Evolutionary conservation across 2,888 invertebrate genomes (phyloP).

Genomic region (Nephrotoma guestfalica): DNA sequence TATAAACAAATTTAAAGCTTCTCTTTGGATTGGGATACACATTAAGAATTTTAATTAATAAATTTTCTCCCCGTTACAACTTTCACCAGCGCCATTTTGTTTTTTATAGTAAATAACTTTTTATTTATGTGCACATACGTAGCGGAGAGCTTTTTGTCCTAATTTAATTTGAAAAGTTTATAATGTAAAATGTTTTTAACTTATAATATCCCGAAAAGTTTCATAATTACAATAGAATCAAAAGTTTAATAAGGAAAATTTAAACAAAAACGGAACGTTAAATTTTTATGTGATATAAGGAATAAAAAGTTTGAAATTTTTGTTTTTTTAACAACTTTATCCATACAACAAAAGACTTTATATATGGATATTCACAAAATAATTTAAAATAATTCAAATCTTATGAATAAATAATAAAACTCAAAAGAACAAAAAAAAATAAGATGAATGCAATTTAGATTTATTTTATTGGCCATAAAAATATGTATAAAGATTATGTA

Average conservation of each 20-base stretch:
- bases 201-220: not conserved
- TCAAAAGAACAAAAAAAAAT: not conserved
- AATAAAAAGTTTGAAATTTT: not conserved
- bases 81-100: not conserved
- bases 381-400: not conserved
- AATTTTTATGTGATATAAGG: not conserved
- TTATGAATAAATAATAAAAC: not conserved
- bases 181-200: not conserved
- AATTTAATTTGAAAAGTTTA: not conserved
- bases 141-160: not conserved
- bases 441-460: not conserved
- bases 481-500: not conserved
- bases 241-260: not conserved
- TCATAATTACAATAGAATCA: not conserved
- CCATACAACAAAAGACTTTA: not conserved
- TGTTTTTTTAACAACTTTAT: not conserved
- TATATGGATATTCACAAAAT: not conserved
- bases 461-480: not conserved
- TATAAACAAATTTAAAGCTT: no score
- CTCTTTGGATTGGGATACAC: not conserved
- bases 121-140: not conserved
- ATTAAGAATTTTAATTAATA: not conserved
- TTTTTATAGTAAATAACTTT: not conserved
- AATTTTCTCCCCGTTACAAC: not conserved
- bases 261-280: not conserved